A percentile compares a stretch with the other conserved stretches of the same genome.
These are phyloP conservation scores for Notothenia rossii DNA, from an alignment of 2,113 vertebrate genomes.

Conservation along the genomic window DNA sequence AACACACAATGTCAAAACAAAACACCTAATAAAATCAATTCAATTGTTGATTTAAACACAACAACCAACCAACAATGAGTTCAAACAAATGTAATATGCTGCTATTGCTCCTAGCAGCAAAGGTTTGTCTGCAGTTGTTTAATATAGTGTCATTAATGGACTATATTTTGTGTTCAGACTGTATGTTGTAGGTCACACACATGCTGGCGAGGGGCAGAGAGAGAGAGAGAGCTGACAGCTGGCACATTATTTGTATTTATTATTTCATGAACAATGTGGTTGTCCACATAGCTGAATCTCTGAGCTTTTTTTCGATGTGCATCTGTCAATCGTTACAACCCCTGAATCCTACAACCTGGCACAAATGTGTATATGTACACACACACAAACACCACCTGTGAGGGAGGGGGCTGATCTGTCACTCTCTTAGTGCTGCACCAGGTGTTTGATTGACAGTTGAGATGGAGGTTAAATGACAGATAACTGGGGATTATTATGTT, in stretches of 20 bases:
- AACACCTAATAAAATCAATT: no score
- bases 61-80: no score
- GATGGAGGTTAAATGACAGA: conserved; percentile 2
- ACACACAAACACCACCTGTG: background rate
- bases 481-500: conserved; percentile 44
- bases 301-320: background rate
- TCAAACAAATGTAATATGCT: no score
- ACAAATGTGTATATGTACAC: background rate
- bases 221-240: background rate
- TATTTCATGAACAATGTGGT: background rate
- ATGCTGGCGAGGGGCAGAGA: background rate
- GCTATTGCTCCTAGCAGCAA: no score
- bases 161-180: background rate
- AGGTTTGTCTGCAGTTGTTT: background rate
- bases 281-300: background rate
- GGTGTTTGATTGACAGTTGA: background rate
- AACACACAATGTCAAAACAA: background rate
- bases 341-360: background rate
- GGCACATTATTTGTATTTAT: background rate
- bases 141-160: no score
- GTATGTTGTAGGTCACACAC: background rate
- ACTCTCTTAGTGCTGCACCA: no score
- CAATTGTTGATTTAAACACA: no score
- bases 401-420: no score
- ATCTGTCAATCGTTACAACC: background rate